A percentile compares a stretch with the other conserved stretches of the same genome.
Conservation (phyloP, 2,113 vertebrate species). For the Archocentrus centrarchus region DNA sequence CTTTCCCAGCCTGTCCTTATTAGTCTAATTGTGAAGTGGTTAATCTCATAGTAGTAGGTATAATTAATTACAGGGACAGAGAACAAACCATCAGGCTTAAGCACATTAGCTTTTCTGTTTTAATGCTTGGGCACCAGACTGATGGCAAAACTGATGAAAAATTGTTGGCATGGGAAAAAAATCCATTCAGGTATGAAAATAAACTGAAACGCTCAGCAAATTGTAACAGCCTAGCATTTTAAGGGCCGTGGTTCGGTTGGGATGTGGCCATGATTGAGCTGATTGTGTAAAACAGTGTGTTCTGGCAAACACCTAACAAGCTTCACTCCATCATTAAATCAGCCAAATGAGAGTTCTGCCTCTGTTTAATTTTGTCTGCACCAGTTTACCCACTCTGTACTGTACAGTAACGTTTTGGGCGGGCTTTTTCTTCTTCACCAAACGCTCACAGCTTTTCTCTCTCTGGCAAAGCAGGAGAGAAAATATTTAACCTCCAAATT, state of each 20-base stretch:
- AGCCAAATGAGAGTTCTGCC: not conserved
- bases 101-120: conserved; percentile 12
- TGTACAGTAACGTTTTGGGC: not conserved
- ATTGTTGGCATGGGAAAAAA: conserved; percentile 6
- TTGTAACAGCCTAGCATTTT: not conserved
- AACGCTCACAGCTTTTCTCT: conserved; percentile 6
- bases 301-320: not conserved
- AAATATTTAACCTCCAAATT: conserved; percentile 28
- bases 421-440: not conserved
- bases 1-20: conserved; percentile 21
- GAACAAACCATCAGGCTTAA: conserved; percentile 5
- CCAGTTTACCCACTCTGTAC: not conserved
- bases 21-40: conserved; percentile 45
- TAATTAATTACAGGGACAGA: conserved; percentile 9
- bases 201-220: conserved; percentile 19
- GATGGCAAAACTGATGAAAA: conserved; percentile 26
- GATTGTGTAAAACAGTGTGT: not conserved
- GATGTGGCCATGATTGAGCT: not conserved
- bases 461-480: not conserved
- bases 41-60: conserved; percentile 30
- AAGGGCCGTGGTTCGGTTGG: not conserved
- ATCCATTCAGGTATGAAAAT: conserved; percentile 15
- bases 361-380: not conserved
- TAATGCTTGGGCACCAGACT: not conserved
- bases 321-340: not conserved